phyloP scores from a whole-genome alignment of 2,797 vertebrate species.

The Phyllotis vaccarum region DNA sequence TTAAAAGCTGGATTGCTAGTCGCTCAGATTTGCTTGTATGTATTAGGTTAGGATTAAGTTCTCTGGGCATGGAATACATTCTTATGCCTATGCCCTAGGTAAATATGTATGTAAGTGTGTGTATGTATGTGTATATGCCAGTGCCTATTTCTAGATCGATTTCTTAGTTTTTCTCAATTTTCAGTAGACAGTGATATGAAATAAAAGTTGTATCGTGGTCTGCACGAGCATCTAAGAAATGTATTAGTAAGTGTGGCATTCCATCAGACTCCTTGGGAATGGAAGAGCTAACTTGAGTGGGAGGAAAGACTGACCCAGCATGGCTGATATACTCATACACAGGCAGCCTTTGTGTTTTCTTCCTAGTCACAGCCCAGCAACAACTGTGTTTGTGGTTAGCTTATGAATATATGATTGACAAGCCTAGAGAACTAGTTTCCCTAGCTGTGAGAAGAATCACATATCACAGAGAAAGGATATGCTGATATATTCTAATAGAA shows the following conservation, averaged over 20 bases:
- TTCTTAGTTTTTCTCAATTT: background rate
- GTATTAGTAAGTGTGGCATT: background rate
- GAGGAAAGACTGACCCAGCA: background rate
- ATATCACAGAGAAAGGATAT: background rate
- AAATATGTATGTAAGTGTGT: background rate
- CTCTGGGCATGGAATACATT: background rate
- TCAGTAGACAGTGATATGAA: background rate
- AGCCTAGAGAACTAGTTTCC: background rate
- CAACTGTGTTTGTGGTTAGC: background rate
- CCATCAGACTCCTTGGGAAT: background rate
- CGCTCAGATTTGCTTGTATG: background rate
- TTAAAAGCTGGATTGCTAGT: conserved; percentile 26
- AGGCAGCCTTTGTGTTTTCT: background rate
- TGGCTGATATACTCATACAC: background rate
- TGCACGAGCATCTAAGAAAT: background rate
- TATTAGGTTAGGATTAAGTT: background rate
- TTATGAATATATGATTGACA: background rate
- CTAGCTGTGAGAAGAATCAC: background rate
- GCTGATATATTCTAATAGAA: background rate
- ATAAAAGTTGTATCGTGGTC: background rate
- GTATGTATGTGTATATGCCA: no score
- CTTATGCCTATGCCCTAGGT: background rate
- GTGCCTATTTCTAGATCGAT: background rate
- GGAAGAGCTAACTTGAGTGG: background rate
- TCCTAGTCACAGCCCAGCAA: background rate